phyloP scores from a whole-genome alignment of 2,888 invertebrate species.

The Clepsis dumicolana region DNA sequence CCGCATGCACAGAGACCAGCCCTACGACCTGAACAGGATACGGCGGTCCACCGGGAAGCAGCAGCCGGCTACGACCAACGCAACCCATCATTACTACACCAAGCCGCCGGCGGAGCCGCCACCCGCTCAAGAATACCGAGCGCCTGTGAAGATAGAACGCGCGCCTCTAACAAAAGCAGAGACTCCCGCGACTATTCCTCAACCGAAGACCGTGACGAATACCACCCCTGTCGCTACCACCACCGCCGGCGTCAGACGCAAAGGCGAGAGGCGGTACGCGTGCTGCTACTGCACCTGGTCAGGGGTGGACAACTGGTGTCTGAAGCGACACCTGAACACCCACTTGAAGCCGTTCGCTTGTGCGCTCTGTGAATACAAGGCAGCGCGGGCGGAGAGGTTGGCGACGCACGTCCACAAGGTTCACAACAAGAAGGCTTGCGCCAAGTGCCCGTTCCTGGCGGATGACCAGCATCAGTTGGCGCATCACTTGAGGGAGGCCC shows the following conservation, averaged over 20 bases:
- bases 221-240: slow-evolving; percentile 62
- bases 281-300: slow-evolving; percentile 97
- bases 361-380: slow-evolving; percentile 96
- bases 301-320: slow-evolving; percentile 97
- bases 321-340: slow-evolving; percentile 96
- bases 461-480: slow-evolving; percentile 93
- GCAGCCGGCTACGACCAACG: slow-evolving; percentile 69
- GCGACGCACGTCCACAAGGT: slow-evolving; percentile 96
- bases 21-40: slow-evolving; percentile 94
- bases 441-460: slow-evolving; percentile 94
- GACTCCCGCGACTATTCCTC: slow-evolving; percentile 48
- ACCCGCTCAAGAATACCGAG: slow-evolving; percentile 58
- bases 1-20: slow-evolving; percentile 96
- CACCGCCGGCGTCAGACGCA: slow-evolving; percentile 88
- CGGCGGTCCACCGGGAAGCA: slow-evolving; percentile 88
- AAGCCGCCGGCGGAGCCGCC: slow-evolving; percentile 81
- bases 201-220: slow-evolving; percentile 46
- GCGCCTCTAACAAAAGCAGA: slow-evolving; percentile 72
- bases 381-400: slow-evolving; percentile 95
- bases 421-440: slow-evolving; percentile 96
- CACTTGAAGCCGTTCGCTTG: slow-evolving; percentile 97
- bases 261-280: slow-evolving; percentile 90
- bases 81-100: slow-evolving; percentile 63
- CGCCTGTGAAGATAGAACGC: slow-evolving; percentile 74
- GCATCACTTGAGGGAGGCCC: slow-evolving; percentile 91